Evolutionary conservation across 1,140 invertebrate genomes (phyloP).

Genomic region (Caerostris darwini): DNA sequence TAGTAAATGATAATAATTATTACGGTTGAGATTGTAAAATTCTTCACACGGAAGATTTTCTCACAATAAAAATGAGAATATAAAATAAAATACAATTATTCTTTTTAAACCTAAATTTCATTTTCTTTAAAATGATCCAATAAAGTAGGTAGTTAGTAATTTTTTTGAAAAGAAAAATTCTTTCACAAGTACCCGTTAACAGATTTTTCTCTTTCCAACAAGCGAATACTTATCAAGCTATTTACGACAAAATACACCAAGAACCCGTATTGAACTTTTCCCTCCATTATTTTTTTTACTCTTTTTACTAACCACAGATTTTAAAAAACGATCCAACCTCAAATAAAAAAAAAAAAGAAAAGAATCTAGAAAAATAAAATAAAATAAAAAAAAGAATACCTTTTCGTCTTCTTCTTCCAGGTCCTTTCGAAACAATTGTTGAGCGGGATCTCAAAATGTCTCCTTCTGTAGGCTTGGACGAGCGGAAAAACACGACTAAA

Average conservation of each 20-base stretch:
- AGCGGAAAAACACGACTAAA: constrained; percentile 48
- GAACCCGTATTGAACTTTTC: background rate
- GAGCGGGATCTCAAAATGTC: constrained; percentile 65
- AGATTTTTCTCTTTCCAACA: background rate
- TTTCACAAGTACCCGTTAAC: background rate
- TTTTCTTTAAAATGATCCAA: too few relatives aligned
- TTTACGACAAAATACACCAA: background rate
- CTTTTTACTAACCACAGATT: background rate
- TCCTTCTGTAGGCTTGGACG: constrained; percentile 37
- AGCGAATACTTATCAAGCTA: background rate
- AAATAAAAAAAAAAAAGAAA: background rate
- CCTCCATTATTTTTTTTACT: background rate
- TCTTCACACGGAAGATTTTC: too few relatives aligned
- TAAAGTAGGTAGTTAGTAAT: too few relatives aligned
- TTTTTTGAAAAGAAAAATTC: background rate
- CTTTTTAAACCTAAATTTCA: too few relatives aligned
- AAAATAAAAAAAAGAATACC: too few relatives aligned
- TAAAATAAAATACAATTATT: too few relatives aligned
- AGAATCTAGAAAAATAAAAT: background rate
- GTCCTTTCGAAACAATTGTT: constrained; percentile 47
- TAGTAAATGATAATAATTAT: too few relatives aligned
- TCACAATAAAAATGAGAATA: too few relatives aligned
- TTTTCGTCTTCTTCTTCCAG: background rate
- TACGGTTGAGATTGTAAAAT: too few relatives aligned
- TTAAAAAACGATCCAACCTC: constrained; percentile 21